These are phyloP conservation scores for Danio kyathit DNA, from an alignment of 2,797 vertebrate species.

Conservation along the genomic window DNA sequence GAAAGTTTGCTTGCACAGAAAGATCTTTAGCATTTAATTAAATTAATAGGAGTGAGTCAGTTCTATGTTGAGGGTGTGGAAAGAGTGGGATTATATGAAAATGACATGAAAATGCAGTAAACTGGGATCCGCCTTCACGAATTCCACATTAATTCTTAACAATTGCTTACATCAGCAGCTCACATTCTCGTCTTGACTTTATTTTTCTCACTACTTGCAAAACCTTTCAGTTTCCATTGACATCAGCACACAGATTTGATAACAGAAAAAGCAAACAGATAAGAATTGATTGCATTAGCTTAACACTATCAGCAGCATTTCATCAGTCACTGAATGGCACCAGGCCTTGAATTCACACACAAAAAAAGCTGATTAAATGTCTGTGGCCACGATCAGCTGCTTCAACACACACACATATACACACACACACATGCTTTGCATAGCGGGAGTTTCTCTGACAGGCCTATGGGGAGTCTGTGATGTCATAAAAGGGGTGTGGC, in stretches of 20 bases:
- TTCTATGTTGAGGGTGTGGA: constrained; percentile 6
- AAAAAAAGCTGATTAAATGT: constrained; percentile 79
- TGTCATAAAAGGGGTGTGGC: constrained; percentile 74
- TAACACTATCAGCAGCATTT: constrained; percentile 15
- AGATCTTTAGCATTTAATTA: neutral
- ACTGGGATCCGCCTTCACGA: neutral
- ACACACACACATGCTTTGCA: neutral
- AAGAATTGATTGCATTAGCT: constrained; percentile 68
- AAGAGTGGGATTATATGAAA: neutral
- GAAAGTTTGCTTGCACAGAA: neutral
- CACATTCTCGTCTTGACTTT: neutral
- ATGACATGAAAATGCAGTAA: neutral
- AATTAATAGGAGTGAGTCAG: constrained; percentile 5
- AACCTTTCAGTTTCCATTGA: neutral
- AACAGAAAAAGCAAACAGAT: constrained; percentile 61
- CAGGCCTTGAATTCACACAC: constrained; percentile 67
- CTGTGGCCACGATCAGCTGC: constrained; percentile 52
- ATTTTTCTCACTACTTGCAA: neutral
- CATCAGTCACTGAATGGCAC: constrained; percentile 34
- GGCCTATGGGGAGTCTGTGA: constrained; percentile 66
- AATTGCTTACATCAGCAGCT: neutral
- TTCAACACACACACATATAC: neutral
- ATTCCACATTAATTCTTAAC: neutral
- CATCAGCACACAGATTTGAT: neutral
- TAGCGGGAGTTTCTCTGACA: constrained; percentile 58